Base-by-base conservation (phyloP, 2,888 invertebrate genomes). In the Acrocyrtus sp. region DNA sequence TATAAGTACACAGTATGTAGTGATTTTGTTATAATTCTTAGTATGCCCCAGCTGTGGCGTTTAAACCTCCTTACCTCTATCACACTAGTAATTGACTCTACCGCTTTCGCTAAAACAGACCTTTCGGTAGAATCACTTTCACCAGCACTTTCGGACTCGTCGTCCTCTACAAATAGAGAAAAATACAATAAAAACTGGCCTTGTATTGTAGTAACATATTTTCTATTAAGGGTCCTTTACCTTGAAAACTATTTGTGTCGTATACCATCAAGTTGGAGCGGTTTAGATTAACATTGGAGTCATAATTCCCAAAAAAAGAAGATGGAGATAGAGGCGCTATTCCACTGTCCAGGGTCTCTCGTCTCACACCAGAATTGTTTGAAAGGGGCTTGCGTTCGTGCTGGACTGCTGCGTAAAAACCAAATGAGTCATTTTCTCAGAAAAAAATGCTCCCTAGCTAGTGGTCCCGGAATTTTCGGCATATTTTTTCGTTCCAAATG, bases 71-170 rank as follows among this genome's bases (percentile, higher is more conserved):
- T 57, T 58, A 79, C 80, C 76, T 81, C 81, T 67, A 80, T 78
- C 75, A 87, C 87, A 84, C 88, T 88, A 47, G 90, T 89, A 85
- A 91, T 89, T 51, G 90, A 88, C 81, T 92, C 92, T 81, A 93
- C 86, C 0, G 92, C 92, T 84, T 90, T 90, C 39, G 90, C 90
- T 58, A 90, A 89, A 21, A 89, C 85, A 58, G 90, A 90, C 76
- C 91, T 45, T 66, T 80, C 79, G 0, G 74, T 60, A 15, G 74
- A 62, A 66, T 79, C 79, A 54, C 68, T 77, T 72, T 80, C 80
- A 29, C 74, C 76, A 26, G 76, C 76, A 72, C 80, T 79, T 68
- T 80, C 80, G 8, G 80, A 79, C 43, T 76, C 80, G 56, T 80
- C 80, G 47, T 80, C 80, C 24, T 79, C 80, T 78, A 47, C 22